Percentiles rank a stretch among this genome's conserved stretches.
Conservation (phyloP, 2,113 vertebrate genomes). For the Austrofundulus limnaeus region DNA sequence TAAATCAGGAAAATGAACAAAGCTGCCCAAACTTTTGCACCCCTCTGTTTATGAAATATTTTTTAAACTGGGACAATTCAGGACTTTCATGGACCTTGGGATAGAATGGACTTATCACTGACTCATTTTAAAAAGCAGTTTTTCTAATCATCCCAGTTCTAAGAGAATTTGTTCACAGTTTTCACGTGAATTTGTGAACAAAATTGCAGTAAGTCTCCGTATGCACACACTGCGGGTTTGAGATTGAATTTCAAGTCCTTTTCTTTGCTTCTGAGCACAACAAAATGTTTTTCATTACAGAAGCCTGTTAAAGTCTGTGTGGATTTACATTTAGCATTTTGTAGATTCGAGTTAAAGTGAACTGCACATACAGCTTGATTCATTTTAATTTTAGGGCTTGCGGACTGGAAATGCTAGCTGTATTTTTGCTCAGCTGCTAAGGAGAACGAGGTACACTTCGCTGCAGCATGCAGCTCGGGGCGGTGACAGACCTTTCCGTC, state of each 20-base stretch:
- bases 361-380: not conserved
- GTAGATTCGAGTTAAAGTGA: not conserved
- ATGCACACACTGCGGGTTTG: not conserved
- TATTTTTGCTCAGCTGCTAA: conserved; percentile 38
- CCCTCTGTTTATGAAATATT: too few relatives aligned
- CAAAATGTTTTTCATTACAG: not conserved
- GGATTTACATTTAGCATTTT: not conserved
- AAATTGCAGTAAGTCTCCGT: not conserved
- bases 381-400: not conserved
- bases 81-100: not conserved
- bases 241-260: not conserved
- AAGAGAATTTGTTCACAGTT: not conserved
- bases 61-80: not conserved
- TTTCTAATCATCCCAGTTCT: too few relatives aligned
- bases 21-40: too few relatives aligned
- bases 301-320: not conserved
- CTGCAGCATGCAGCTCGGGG: too few relatives aligned
- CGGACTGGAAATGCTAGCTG: conserved; percentile 37
- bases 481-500: too few relatives aligned
- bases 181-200: conserved; percentile 6
- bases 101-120: not conserved
- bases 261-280: not conserved
- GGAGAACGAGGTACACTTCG: too few relatives aligned
- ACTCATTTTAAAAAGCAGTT: not conserved
- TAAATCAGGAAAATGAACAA: too few relatives aligned